Evolutionary conservation across 2,888 invertebrate genomes (phyloP).

Genomic region (Helobdella robusta): DNA sequence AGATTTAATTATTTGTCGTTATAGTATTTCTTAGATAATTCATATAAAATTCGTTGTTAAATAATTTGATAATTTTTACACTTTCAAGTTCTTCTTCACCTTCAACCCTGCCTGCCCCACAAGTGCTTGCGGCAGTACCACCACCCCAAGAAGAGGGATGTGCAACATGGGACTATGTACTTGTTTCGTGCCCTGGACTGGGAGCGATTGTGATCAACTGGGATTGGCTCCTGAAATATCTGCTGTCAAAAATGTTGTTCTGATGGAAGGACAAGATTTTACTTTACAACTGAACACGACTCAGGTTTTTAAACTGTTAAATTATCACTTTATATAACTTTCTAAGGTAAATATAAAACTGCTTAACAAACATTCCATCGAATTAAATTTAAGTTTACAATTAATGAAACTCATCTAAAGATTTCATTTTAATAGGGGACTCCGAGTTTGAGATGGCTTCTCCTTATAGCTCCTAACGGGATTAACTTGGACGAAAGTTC

Average conservation of each 20-base stretch:
- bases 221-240: conserved; percentile 25
- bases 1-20: too few species aligned
- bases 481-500: conserved; percentile 20
- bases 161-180: conserved; percentile 36
- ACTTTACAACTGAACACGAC: conserved; percentile 19
- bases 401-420: too few species aligned
- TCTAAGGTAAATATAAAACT: too few species aligned
- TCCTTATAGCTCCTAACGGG: conserved; percentile 13
- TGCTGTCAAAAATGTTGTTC: neutral
- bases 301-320: conserved; percentile 12
- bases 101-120: conserved; percentile 34
- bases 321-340: neutral
- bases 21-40: too few species aligned
- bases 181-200: conserved; percentile 36
- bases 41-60: too few species aligned
- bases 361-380: too few species aligned
- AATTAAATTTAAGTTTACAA: too few species aligned
- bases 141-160: conserved; percentile 32
- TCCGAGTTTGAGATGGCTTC: conserved; percentile 17
- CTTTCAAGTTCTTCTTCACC: conserved; percentile 32
- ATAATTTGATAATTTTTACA: too few species aligned
- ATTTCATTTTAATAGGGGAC: conserved; percentile 23
- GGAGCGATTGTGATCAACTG: conserved; percentile 32
- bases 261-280: conserved; percentile 24
- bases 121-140: conserved; percentile 33